Evolutionary conservation across 2,113 vertebrate species (phyloP).

Genomic region (Erythrolamprus reginae): DNA sequence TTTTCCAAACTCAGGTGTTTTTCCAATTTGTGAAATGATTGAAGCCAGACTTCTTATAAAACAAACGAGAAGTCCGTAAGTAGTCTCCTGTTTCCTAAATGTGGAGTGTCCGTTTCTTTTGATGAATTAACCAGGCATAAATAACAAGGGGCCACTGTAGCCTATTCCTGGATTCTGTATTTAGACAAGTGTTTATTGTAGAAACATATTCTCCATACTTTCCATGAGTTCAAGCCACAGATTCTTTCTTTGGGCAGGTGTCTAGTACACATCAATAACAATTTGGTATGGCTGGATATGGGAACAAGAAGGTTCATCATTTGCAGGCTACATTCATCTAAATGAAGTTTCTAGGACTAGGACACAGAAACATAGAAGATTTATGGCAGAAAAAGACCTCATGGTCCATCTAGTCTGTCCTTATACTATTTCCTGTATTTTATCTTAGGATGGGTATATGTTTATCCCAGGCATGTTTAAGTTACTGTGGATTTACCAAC

Average conservation of each 20-base stretch:
- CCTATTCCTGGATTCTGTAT: neutral
- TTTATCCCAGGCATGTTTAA: too few relatives aligned
- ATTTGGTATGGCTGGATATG: neutral
- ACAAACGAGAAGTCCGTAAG: constrained; percentile 16
- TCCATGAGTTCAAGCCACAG: neutral
- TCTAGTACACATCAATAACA: neutral
- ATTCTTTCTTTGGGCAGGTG: neutral
- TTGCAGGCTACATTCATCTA: neutral
- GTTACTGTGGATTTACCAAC: too few relatives aligned
- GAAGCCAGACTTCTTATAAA: neutral
- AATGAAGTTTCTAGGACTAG: neutral
- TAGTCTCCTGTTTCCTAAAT: neutral
- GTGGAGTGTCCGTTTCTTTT: neutral
- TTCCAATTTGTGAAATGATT: constrained; percentile 1
- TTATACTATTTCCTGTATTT: too few relatives aligned
- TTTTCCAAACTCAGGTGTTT: neutral
- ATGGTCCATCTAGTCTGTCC: too few relatives aligned
- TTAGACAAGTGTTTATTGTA: constrained; percentile 2
- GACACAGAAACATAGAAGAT: too few relatives aligned
- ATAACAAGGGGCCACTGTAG: neutral
- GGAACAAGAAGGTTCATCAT: neutral
- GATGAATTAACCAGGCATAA: neutral
- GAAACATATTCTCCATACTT: neutral
- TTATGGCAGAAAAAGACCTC: too few relatives aligned
- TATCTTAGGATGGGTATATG: too few relatives aligned